Evolutionary conservation across 2,113 vertebrate genomes (phyloP).

Genomic region (Antechinus flavipes): DNA sequence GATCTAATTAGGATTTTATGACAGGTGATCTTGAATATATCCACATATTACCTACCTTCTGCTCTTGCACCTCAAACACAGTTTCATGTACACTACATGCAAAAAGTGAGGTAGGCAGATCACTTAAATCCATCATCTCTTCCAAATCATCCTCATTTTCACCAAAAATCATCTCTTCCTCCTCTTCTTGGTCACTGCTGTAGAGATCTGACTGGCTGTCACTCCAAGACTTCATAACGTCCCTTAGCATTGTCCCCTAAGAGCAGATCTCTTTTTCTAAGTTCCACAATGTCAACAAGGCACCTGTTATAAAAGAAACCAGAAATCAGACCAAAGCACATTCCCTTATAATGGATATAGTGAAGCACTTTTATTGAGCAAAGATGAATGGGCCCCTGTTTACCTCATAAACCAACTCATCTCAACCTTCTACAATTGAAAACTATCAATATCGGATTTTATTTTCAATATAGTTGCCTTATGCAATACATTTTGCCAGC

Average conservation of each 20-base stretch:
- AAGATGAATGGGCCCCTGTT: conserved; percentile 13
- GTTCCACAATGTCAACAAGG: conserved; percentile 48
- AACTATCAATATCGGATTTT: conserved; percentile 11
- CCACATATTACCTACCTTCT: conserved; percentile 87
- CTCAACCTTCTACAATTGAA: conserved; percentile 10
- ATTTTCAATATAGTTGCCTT: conserved; percentile 40
- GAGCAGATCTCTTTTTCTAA: conserved; percentile 12
- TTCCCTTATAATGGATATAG: neutral
- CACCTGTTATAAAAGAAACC: conserved; percentile 44
- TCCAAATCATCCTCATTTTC: conserved; percentile 92
- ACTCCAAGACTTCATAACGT: conserved; percentile 90
- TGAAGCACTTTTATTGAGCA: conserved; percentile 3
- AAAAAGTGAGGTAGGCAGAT: conserved; percentile 93
- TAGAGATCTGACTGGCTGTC: conserved; percentile 91
- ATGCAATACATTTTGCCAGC: conserved; percentile 18
- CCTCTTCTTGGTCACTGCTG: conserved; percentile 94
- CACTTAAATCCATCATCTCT: conserved; percentile 97
- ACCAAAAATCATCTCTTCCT: conserved; percentile 94
- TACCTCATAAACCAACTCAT: conserved; percentile 31
- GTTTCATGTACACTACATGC: conserved; percentile 93
- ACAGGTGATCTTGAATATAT: rapidly evolving
- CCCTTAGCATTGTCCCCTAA: conserved; percentile 87
- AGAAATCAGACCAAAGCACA: conserved; percentile 11
- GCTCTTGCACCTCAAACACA: conserved; percentile 89
- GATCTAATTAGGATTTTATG: neutral